Conservation (phyloP, 2,797 vertebrate genomes). For the Harpagifer antarcticus region DNA sequence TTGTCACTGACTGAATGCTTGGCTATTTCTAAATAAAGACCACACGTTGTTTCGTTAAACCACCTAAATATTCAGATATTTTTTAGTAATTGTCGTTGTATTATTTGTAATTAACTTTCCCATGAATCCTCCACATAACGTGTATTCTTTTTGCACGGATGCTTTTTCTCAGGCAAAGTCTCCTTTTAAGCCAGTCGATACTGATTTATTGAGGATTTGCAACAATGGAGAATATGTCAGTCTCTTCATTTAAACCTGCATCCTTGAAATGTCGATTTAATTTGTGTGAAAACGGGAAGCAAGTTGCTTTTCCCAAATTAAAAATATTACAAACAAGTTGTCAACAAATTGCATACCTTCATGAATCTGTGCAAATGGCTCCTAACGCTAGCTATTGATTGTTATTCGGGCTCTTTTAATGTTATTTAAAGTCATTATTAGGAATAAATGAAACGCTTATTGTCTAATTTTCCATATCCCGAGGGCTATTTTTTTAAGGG, state of each 20-base stretch:
- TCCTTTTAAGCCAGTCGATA: background rate
- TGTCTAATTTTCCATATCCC: slow-evolving; percentile 61
- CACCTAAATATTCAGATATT: accelerated
- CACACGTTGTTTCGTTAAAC: background rate
- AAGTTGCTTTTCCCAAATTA: background rate
- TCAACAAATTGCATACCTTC: background rate
- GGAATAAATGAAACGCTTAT: slow-evolving; percentile 32
- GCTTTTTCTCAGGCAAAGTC: background rate
- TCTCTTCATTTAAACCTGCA: background rate
- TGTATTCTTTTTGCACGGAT: background rate
- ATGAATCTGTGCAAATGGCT: background rate
- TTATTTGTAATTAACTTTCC: accelerated
- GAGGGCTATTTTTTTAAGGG: slow-evolving; percentile 52
- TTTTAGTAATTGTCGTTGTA: accelerated
- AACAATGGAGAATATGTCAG: background rate
- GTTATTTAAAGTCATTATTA: background rate
- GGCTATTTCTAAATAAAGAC: slow-evolving; percentile 17
- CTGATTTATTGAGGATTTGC: slow-evolving; percentile 31
- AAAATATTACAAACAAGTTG: background rate
- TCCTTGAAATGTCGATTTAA: accelerated
- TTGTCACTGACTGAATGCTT: slow-evolving; percentile 6
- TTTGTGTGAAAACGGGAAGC: background rate
- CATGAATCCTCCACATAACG: accelerated
- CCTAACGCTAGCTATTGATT: background rate
- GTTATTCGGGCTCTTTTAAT: background rate